Conservation (phyloP, 2,113 vertebrate species). For the Corvus moneduloides region DNA sequence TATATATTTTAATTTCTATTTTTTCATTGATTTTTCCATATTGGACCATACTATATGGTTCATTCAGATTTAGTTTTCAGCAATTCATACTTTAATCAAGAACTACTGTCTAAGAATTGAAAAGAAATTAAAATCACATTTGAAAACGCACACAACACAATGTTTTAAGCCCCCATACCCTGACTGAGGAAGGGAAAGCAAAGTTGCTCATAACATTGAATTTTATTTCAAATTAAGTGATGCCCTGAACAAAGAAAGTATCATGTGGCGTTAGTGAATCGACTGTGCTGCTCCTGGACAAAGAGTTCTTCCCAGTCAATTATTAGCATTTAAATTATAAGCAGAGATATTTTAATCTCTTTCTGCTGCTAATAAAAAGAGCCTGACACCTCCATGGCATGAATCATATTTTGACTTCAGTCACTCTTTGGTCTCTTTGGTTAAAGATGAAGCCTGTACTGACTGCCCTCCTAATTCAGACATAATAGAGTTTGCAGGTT, state of each 20-base stretch:
- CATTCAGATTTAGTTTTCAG: neutral
- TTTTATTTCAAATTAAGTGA: neutral
- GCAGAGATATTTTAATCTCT: neutral
- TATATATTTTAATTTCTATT: neutral
- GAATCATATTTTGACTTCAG: conserved; percentile 5
- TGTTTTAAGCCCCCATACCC: neutral
- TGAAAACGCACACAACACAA: neutral
- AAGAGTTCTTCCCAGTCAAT: neutral
- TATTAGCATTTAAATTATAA: conserved; percentile 2
- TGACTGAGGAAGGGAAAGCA: neutral
- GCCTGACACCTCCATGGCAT: neutral
- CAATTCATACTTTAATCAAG: neutral
- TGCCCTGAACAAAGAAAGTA: neutral
- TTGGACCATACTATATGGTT: neutral
- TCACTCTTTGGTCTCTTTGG: neutral
- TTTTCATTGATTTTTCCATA: neutral
- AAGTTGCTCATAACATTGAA: neutral
- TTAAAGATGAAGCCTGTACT: neutral
- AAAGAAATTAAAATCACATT: neutral
- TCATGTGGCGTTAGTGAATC: neutral
- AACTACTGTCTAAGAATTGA: neutral
- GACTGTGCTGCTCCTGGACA: neutral
- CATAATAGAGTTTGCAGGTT: neutral
- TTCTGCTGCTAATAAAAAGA: conserved; percentile 2
- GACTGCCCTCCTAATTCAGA: neutral